phyloP scores from a whole-genome alignment of 64 coral and sea anemone genomes.

The Montipora sp. region DNA sequence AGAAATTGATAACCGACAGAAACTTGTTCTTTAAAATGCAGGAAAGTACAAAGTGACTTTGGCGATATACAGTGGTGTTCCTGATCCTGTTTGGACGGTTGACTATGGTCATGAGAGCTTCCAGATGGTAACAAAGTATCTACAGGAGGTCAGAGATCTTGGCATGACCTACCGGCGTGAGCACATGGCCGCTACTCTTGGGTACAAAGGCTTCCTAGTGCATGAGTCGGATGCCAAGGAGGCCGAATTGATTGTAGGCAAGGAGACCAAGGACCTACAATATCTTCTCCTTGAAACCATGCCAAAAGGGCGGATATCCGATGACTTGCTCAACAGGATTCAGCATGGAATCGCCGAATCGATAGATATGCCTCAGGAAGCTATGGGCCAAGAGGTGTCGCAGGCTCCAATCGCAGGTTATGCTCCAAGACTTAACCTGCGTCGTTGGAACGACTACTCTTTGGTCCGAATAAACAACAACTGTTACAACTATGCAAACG shows the following conservation, averaged over 20 bases:
- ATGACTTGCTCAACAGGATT: no score
- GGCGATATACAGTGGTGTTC: slow-evolving; percentile 46
- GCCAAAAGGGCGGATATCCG: slow-evolving; percentile 14
- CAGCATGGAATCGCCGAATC: no score
- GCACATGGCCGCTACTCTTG: slow-evolving; percentile 22
- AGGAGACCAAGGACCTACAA: neutral
- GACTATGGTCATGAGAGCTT: neutral
- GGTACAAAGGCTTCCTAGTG: slow-evolving; percentile 44
- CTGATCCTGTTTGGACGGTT: slow-evolving; percentile 49
- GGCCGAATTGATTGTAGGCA: slow-evolving; percentile 36
- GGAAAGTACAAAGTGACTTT: slow-evolving; percentile 34
- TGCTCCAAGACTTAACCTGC: slow-evolving; percentile 37
- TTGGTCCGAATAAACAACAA: slow-evolving; percentile 14
- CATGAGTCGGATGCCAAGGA: neutral
- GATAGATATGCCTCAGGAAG: neutral
- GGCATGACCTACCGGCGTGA: neutral
- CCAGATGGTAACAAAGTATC: neutral
- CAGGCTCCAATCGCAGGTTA: neutral
- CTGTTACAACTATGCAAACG: slow-evolving; percentile 62
- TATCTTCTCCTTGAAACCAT: slow-evolving; percentile 42
- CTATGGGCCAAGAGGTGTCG: neutral
- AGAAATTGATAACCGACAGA: neutral
- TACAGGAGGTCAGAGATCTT: neutral
- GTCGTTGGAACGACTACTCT: neutral
- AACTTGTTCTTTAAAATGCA: slow-evolving; percentile 29